Base-by-base conservation (phyloP, 2,113 vertebrate genomes). In the Sander lucioperca region DNA sequence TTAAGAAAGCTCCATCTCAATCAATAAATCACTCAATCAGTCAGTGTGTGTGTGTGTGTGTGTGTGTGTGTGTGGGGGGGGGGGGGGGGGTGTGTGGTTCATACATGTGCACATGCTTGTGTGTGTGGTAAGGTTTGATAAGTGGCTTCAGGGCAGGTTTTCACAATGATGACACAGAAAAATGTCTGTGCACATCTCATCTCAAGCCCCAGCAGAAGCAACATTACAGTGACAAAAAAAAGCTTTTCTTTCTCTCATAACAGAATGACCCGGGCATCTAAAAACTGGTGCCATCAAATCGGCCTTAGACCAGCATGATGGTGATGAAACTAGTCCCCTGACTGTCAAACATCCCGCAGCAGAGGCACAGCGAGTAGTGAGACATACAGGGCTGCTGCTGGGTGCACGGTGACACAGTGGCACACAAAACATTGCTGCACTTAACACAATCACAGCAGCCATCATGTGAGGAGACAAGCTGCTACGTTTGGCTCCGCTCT, bases 101-200 rank as follows among this genome's bases (percentile, higher is more conserved):
- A 57, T 27, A 61, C 21, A 71, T 45, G 33, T 57, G 19, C 48
- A 47, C 33, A 43, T 12, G 39, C 30, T 18, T 39, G 30, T 69
- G 83, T 56, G 84, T 39, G 62, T 51, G 62, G 59, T 63, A 33
- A 63, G 71, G 70, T 90, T 89, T 91, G 90, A 89, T 85, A 66
- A 89, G 84, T 81, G 82, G 81, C 86, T 85, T 65, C 69, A 25
- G 86, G 83, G 63, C 68, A 76, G 50, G 53, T 72, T 85, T 89
- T 91, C 90, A 77, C 82, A 65, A 57, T 45, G 80, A 92, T 91
- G 91, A 91, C 82, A 84, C 86, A 90, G 74, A 90, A 67, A 86
- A 80, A 79, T 25, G 61, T 87, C 79, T 19, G 74, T 45, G 43
- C 83, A 66, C 81, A 91, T 87, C 88, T 79, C 83, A 72, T 90